Conservation (phyloP, 2,888 invertebrate species). For the Melieria picta region DNA sequence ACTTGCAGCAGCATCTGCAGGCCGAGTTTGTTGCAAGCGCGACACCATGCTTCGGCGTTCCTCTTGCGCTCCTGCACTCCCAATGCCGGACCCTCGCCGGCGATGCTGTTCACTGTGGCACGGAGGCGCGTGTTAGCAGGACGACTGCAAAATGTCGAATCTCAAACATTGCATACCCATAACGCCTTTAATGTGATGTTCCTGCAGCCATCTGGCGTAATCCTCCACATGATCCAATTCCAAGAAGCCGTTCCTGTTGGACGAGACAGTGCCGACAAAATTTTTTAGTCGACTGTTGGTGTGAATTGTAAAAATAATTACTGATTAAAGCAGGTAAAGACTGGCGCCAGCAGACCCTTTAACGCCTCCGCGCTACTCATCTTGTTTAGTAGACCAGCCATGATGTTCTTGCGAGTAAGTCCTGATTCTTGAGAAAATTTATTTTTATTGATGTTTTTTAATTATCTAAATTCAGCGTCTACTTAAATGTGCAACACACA, state of each 20-base stretch:
- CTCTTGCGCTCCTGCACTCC: slow-evolving; percentile 74
- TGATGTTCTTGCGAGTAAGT: too few relatives aligned
- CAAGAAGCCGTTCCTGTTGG: slow-evolving; percentile 62
- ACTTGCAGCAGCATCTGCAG: slow-evolving; percentile 77
- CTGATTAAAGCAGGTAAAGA: slow-evolving; percentile 76
- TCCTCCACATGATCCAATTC: slow-evolving; percentile 69
- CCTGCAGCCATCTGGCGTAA: slow-evolving; percentile 74
- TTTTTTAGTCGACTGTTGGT: neutral
- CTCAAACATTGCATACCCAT: slow-evolving; percentile 68
- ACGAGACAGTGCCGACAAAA: neutral
- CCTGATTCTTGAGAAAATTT: too few relatives aligned
- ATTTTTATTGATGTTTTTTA: too few relatives aligned
- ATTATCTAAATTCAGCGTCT: too few relatives aligned
- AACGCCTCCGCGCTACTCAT: slow-evolving; percentile 55
- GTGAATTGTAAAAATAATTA: slow-evolving; percentile 49
- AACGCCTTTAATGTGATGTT: slow-evolving; percentile 73
- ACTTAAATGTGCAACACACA: too few relatives aligned
- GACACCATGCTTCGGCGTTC: slow-evolving; percentile 73
- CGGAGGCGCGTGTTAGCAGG: neutral
- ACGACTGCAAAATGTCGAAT: slow-evolving; percentile 18
- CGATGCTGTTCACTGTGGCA: slow-evolving; percentile 76
- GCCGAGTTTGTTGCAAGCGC: slow-evolving; percentile 68
- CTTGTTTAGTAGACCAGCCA: too few relatives aligned
- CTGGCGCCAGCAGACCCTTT: slow-evolving; percentile 76
- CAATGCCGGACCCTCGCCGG: slow-evolving; percentile 79